phyloP scores from a whole-genome alignment of 2,113 vertebrate species.

The Albula glossodonta region DNA sequence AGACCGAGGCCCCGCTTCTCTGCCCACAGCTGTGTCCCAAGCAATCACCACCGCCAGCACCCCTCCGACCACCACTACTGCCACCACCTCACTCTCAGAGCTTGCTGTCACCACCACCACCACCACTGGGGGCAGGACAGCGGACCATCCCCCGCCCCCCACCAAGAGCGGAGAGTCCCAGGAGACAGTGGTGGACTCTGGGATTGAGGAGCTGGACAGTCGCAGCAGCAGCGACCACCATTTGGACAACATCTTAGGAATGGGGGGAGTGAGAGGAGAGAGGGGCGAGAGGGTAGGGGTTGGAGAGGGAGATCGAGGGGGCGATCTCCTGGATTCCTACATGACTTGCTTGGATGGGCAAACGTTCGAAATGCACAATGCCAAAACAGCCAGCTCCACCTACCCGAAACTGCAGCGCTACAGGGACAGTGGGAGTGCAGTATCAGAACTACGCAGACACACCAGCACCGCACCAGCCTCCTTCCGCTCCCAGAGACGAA shows the following conservation, averaged over 20 bases:
- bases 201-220: constrained; percentile 88
- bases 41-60: constrained; percentile 54
- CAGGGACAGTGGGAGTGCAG: constrained; percentile 53
- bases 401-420: constrained; percentile 58
- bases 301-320: constrained; percentile 39
- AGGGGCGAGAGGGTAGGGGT: constrained; percentile 29
- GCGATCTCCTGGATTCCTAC: constrained; percentile 76
- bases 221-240: constrained; percentile 88
- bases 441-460: constrained; percentile 65
- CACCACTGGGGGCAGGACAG: constrained; percentile 41
- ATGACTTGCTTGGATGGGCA: constrained; percentile 79
- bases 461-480: constrained; percentile 50
- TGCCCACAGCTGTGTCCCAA: constrained; percentile 65
- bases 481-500: constrained; percentile 59
- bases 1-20: constrained; percentile 60
- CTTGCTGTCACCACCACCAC: constrained; percentile 52
- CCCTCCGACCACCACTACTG: constrained; percentile 59
- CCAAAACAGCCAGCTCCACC: constrained; percentile 61
- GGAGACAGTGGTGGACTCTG: constrained; percentile 81
- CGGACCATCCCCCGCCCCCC: constrained; percentile 38
- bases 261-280: constrained; percentile 56
- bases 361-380: constrained; percentile 69
- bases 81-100: constrained; percentile 43
- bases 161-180: constrained; percentile 65
- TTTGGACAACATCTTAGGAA: constrained; percentile 77